A percentile compares a stretch with the other conserved stretches of the same genome.
Conservation (phyloP, 2,797 vertebrate species). For the Brachymystax lenok region DNA sequence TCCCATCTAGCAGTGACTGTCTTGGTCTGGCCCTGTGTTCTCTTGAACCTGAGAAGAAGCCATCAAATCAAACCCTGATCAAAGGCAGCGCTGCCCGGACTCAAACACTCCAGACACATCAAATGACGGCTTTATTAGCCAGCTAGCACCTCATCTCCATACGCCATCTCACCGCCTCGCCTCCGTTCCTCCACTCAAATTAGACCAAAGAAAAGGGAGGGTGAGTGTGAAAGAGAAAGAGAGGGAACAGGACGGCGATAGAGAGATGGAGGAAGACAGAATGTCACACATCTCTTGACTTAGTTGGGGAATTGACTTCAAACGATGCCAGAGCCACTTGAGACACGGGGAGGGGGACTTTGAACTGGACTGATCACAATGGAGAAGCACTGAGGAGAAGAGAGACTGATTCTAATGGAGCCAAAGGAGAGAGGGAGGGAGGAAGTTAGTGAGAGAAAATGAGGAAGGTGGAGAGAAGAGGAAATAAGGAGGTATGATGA, state of each 20-base stretch:
- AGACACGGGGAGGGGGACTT: constrained; percentile 52
- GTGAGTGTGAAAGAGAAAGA: constrained; percentile 41
- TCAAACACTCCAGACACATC: constrained; percentile 74
- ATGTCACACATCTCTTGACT: constrained; percentile 40
- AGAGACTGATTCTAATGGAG: constrained; percentile 38
- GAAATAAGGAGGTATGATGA: constrained; percentile 8
- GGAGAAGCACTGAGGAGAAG: constrained; percentile 34
- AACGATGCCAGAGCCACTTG: constrained; percentile 59
- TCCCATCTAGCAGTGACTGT: constrained; percentile 29
- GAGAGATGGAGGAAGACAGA: constrained; percentile 25
- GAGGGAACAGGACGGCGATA: constrained; percentile 17
- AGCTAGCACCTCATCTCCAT: constrained; percentile 71
- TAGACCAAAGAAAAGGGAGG: constrained; percentile 59
- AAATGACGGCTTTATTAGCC: constrained; percentile 70
- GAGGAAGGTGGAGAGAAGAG: constrained; percentile 7
- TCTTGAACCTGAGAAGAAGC: constrained; percentile 66
- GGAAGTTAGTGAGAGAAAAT: background rate
- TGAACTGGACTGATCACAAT: constrained; percentile 64
- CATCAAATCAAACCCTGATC: constrained; percentile 71
- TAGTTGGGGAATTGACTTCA: constrained; percentile 63
- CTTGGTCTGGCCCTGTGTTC: constrained; percentile 50
- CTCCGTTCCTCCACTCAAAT: constrained; percentile 53
- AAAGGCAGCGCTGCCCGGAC: constrained; percentile 59
- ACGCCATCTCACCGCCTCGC: constrained; percentile 48
- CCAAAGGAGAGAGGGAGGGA: constrained; percentile 5